Evolutionary conservation across 2,888 invertebrate species (phyloP).

Genomic region (Chrysina gloriosa): DNA sequence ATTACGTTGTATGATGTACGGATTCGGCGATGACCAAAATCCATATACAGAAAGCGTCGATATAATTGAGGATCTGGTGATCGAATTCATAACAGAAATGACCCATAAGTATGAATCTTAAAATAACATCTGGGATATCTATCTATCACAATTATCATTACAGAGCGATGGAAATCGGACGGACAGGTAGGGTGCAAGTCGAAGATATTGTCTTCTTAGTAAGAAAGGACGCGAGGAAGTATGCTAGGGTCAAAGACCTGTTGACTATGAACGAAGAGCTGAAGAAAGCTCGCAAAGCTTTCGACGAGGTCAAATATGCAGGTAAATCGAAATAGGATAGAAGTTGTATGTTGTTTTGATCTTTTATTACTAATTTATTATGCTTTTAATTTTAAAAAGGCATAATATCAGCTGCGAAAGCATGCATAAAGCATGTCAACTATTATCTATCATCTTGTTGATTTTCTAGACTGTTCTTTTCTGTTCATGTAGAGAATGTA

Average conservation of each 20-base stretch:
- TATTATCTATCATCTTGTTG: neutral
- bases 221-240: conserved; percentile 95
- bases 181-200: conserved; percentile 96
- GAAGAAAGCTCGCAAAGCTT: conserved; percentile 98
- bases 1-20: conserved; percentile 98
- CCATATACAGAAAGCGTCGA: conserved; percentile 99
- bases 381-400: neutral
- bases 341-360: neutral
- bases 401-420: neutral
- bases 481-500: neutral
- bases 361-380: conserved; percentile 8
- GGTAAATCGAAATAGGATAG: conserved; percentile 68
- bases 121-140: neutral
- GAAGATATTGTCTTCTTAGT: conserved; percentile 98
- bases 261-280: conserved; percentile 99
- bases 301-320: conserved; percentile 98
- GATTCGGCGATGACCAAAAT: conserved; percentile 99
- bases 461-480: neutral
- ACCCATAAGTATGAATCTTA: conserved; percentile 74
- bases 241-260: conserved; percentile 96
- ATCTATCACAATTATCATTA: conserved; percentile 54
- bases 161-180: conserved; percentile 96
- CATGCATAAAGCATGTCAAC: conserved; percentile 3
- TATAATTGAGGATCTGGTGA: conserved; percentile 95
- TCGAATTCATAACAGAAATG: conserved; percentile 97